These are phyloP conservation scores for Malurus elegans DNA, from an alignment of 2,113 vertebrate genomes.

Conservation along the genomic window DNA sequence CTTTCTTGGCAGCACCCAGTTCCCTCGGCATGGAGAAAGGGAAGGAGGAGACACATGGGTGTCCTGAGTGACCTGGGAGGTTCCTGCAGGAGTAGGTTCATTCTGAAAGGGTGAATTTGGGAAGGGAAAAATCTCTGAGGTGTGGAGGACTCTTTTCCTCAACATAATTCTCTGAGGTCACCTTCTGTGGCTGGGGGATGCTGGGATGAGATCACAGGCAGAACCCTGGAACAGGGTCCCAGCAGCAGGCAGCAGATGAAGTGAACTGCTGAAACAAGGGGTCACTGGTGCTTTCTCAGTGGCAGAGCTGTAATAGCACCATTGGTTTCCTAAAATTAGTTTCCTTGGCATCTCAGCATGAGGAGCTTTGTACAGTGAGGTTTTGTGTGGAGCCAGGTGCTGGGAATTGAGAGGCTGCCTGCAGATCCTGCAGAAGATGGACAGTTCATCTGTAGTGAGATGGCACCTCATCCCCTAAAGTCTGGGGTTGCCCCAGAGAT, in stretches of 20 bases:
- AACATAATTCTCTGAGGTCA: not conserved
- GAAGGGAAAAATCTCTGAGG: not conserved
- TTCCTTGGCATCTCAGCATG: not conserved
- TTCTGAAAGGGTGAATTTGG: not conserved
- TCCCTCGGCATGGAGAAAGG: not conserved
- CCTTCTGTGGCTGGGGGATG: not conserved
- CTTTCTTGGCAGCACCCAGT: not conserved
- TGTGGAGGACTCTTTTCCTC: not conserved
- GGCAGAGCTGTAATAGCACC: not conserved
- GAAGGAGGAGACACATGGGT: not conserved
- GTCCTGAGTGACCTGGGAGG: not conserved
- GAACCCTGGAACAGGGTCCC: not conserved
- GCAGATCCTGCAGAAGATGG: not conserved
- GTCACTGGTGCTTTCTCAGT: accelerated
- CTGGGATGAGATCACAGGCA: not conserved
- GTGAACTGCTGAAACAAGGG: not conserved
- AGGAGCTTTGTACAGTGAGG: not conserved
- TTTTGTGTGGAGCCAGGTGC: not conserved
- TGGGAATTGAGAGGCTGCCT: not conserved
- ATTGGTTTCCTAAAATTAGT: accelerated
- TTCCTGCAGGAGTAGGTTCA: not conserved
- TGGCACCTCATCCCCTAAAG: not conserved
- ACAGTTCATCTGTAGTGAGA: accelerated
- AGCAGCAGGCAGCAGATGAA: not conserved
- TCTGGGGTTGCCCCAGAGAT: accelerated